phyloP scores from a whole-genome alignment of 2,113 vertebrate genomes.

The Platysteira castanea region DNA sequence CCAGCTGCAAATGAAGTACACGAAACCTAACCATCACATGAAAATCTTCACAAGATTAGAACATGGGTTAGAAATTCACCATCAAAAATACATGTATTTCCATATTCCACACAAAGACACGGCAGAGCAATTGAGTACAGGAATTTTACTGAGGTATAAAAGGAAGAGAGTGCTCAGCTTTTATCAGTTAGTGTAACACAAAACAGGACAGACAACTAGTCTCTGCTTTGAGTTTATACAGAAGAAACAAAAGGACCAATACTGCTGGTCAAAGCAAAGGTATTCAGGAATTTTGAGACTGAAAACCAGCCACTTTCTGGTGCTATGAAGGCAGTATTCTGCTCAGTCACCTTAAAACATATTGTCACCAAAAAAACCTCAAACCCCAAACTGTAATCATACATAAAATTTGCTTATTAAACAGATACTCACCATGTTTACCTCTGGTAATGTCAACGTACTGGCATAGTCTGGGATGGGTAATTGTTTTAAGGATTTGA shows the following conservation, averaged over 20 bases:
- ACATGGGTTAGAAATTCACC: background rate
- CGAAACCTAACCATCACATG: background rate
- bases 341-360: background rate
- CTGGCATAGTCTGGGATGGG: slow-evolving; percentile 93
- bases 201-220: background rate
- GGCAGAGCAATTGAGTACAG: background rate
- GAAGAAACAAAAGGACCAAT: background rate
- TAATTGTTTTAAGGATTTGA: slow-evolving; percentile 94
- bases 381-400: background rate
- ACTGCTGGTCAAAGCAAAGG: background rate
- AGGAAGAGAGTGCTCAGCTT: background rate
- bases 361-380: background rate
- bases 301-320: background rate
- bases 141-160: background rate
- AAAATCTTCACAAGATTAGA: background rate
- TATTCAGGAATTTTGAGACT: background rate
- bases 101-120: background rate
- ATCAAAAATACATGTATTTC: background rate
- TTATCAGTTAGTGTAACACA: background rate
- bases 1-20: background rate
- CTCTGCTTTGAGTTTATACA: background rate
- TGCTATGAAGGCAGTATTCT: background rate
- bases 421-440: slow-evolving; percentile 85
- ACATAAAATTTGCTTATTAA: background rate
- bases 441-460: slow-evolving; percentile 95